These are phyloP conservation scores for Zonitis immaculata DNA, from an alignment of 2,888 invertebrate genomes.

Conservation along the genomic window DNA sequence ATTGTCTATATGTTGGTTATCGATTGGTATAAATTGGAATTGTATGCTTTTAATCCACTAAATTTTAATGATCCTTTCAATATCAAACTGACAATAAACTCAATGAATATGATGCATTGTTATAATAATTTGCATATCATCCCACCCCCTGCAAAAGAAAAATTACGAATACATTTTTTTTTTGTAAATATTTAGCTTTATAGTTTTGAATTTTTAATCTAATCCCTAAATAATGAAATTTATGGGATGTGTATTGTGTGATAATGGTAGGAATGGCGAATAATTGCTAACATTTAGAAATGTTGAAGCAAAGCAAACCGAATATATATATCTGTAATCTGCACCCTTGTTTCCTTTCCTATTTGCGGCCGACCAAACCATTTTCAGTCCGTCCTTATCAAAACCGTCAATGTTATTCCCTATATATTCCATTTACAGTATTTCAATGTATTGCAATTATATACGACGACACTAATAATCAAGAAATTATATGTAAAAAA, in stretches of 20 bases:
- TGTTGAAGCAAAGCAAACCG: conserved; percentile 39
- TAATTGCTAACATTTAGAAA: conserved; percentile 42
- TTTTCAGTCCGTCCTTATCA: conserved; percentile 41
- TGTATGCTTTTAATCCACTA: conserved; percentile 6
- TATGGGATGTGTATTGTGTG: conserved; percentile 16
- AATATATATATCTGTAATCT: conserved; percentile 45
- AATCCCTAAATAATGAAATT: conserved; percentile 21
- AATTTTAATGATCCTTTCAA: conserved; percentile 26
- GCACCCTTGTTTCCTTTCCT: conserved; percentile 47
- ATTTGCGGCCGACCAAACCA: conserved; percentile 47
- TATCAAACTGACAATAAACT: conserved; percentile 30
- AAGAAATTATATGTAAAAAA: too few relatives aligned
- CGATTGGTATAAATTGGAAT: neutral
- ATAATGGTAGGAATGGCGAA: conserved; percentile 23
- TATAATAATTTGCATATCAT: conserved; percentile 5
- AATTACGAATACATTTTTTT: too few relatives aligned
- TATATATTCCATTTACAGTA: too few relatives aligned
- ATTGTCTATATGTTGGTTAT: neutral
- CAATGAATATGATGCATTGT: conserved; percentile 25
- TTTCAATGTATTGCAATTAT: too few relatives aligned
- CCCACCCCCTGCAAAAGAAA: too few relatives aligned
- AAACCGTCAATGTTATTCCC: conserved; percentile 29
- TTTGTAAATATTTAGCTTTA: too few relatives aligned
- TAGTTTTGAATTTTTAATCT: too few relatives aligned
- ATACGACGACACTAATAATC: too few relatives aligned